Evolutionary conservation across 2,888 invertebrate species (phyloP).

Genomic region (Catotricha subobsoleta): DNA sequence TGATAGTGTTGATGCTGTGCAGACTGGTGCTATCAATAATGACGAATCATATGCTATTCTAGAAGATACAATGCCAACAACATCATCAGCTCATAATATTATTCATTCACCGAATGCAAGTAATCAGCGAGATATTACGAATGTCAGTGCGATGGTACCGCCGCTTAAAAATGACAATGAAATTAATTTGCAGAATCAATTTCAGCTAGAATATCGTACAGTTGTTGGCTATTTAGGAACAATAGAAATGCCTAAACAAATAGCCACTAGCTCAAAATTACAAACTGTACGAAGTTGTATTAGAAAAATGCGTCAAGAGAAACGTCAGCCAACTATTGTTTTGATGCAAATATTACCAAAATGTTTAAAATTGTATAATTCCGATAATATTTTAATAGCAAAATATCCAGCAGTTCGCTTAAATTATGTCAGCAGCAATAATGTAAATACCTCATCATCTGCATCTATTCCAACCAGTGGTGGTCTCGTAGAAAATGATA

Average conservation of each 20-base stretch:
- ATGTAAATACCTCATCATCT: constrained; percentile 18
- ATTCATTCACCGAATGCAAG: constrained; percentile 18
- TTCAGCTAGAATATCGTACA: constrained; percentile 56
- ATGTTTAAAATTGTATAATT: constrained; percentile 60
- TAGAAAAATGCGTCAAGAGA: constrained; percentile 70
- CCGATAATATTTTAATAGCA: constrained; percentile 61
- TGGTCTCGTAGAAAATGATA: constrained; percentile 66
- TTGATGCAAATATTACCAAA: constrained; percentile 69
- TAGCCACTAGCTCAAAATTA: constrained; percentile 53
- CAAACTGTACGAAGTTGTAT: constrained; percentile 75
- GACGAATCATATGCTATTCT: constrained; percentile 19
- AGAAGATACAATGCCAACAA: constrained; percentile 16
- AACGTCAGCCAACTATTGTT: constrained; percentile 68
- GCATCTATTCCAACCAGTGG: not conserved
- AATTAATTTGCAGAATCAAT: constrained; percentile 10
- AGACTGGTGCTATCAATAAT: not conserved
- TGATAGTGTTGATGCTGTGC: too few species aligned
- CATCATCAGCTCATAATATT: constrained; percentile 17
- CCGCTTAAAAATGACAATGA: constrained; percentile 1
- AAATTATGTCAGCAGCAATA: constrained; percentile 75
- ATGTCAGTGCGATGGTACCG: constrained; percentile 29
- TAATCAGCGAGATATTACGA: constrained; percentile 26
- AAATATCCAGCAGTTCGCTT: constrained; percentile 74
- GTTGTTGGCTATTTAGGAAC: constrained; percentile 91
- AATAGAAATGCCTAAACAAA: constrained; percentile 82